A percentile compares a stretch with the other conserved stretches of the same genome.
Evolutionary conservation across 2,113 vertebrate genomes (phyloP).

Genomic region (Orycteropus afer): DNA sequence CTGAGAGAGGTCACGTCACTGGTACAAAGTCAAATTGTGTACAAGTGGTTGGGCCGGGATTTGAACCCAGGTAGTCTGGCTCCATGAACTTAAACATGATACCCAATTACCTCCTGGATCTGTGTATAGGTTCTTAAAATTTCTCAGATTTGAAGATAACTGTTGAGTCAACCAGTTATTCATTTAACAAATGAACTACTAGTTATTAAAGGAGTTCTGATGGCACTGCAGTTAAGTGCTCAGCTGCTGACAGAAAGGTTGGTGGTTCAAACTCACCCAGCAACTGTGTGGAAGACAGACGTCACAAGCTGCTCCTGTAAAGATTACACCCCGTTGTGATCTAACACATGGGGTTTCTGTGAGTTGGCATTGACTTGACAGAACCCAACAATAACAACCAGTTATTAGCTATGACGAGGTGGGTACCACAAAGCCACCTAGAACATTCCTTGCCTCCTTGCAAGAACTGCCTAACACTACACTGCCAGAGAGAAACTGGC

Average conservation of each 20-base stretch:
- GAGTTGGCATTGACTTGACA: no score
- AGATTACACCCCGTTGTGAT: not conserved
- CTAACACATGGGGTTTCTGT: no score
- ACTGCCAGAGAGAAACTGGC: not conserved
- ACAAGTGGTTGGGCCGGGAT: not conserved
- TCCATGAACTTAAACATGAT: not conserved
- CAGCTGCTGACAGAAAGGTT: not conserved
- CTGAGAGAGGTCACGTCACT: not conserved
- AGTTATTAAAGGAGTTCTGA: not conserved
- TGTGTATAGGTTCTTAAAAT: fast-evolving
- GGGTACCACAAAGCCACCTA: not conserved
- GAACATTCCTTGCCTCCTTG: not conserved
- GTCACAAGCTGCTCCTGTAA: not conserved
- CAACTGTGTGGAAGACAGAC: not conserved
- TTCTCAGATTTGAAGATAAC: not conserved
- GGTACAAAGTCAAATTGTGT: fast-evolving
- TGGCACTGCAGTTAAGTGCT: not conserved
- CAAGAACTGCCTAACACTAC: not conserved
- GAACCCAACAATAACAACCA: not conserved
- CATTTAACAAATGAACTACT: not conserved
- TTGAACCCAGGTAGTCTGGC: not conserved
- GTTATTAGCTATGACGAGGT: not conserved
- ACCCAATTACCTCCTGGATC: not conserved
- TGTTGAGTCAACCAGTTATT: not conserved
- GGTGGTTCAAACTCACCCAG: no score